Evolutionary conservation across 1,140 invertebrate genomes (phyloP), one percentile per base, ranked within the genome.

Genomic region (Solen grandis): DNA sequence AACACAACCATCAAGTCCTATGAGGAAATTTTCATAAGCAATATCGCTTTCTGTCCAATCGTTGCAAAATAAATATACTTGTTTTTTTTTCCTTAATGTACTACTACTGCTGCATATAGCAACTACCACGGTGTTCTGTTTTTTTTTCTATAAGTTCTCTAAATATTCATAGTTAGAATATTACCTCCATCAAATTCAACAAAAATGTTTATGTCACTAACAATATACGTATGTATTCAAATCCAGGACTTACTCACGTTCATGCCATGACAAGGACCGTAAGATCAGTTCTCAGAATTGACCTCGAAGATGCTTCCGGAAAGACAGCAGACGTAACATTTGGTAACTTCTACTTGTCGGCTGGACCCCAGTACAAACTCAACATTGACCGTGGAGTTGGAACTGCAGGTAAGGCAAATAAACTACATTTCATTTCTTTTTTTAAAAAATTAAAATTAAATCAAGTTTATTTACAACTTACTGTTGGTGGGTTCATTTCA

Each of bases 161-260:
- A 31, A n/a, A 5, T 55, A n/a, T n/a, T n/a, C n/a, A n/a, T n/a
- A n/a, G n/a, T n/a, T n/a, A n/a, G n/a, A 63, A n/a, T 5, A 31
- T 27, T 10, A 31, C 5, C 29, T 63, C 5, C 35, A 16, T 16
- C 5, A 13, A 62, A 25, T 62, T 62, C 5, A n/a, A 14, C 2
- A 8, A 14, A 31, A 5, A 33, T 29, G n/a, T 14, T 33, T 16
- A 36, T 31, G n/a, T 5, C n/a, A 55, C 5, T 5, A 5, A 5
- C 19, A 22, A 5, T 55, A 55, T n/a, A n/a, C n/a, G n/a, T n/a
- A 55, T 5, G n/a, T 55, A n/a, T 4, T 8, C 54, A 5, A 27
- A 8, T 63, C 27, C 50, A 70, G 68, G 68, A 29, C 36, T 70
- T 16, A 35, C 35, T 1, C 41, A 55, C 29, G 57, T 55, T 22